Evolutionary conservation across 2,797 vertebrate genomes (phyloP), one percentile per base, ranked within the genome.

Genomic region (Sebastes hubbsi): DNA sequence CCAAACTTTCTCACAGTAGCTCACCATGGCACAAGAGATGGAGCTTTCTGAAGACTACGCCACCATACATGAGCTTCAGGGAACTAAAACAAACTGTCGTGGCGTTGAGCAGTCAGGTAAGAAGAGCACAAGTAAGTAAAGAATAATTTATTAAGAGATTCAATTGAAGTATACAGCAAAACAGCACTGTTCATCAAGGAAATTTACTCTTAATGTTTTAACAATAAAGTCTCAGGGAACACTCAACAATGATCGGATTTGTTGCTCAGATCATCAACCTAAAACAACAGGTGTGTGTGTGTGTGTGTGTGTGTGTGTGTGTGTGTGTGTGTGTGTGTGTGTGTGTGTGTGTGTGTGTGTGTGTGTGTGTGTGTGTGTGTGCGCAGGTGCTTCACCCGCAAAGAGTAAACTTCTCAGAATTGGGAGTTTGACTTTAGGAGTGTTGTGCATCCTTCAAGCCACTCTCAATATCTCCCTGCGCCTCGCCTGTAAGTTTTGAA

Each of bases 401-500:
- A 77, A 60, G 3, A 79, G 69, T 77, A 82, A 58, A 82, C 80
- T 88, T 29, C 16, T 92, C 75, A 68, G 56, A 55, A 30, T 82
- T 5, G 80, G 61, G 10, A 22, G 78, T 46, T 2, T 86, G 60
- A 83, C 42, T 34, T 65, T 91, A 18, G 89, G 56, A n/a, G 18
- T 78, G 22, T 4, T 93, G 30, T 91, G 86, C 2, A 34, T 91
- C 36, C 8, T 82, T 38, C 89, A 92, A 66, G 88, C 72, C 6
- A 13, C 24, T 56, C 86, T 92, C 29, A 89, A 91, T n/a, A 24
- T 91, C 63, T 82, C 89, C 36, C 71, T 93, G 16, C 63, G 25
- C 9, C 54, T 89, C 49, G 34, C 62, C 24, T 29, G 92, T 92
- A 83, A 93, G 88, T 89, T 77, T 10, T 25, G 24, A 32, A 12